Evolutionary conservation across 2,113 vertebrate species (phyloP), one percentile per base, ranked within the genome.

Genomic region (Ciconia boyciana): DNA sequence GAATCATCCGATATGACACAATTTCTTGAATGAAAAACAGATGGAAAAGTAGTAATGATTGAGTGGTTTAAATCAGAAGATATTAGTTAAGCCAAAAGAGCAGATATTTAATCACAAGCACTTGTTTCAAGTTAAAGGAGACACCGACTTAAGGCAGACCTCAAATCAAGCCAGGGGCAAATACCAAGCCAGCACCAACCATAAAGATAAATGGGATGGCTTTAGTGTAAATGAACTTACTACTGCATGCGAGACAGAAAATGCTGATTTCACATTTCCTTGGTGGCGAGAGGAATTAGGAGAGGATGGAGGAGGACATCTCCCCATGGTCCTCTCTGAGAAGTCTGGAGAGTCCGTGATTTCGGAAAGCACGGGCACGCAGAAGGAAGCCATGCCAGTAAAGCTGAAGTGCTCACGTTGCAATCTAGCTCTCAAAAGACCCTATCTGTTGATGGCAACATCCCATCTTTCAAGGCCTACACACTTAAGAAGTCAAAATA

Each of bases 21-120:
- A 80, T 68, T 94, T 78, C 57, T 70, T 95, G 92, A 96, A 95
- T 93, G 94, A 93, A 91, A 94, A 96, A 66, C 94, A 97, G 88
- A 96, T 89, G 94, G 94, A 89, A 92, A 94, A 95, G 55, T 48
- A 90, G 82, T 41, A 78, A 68, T 10, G 28, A 94, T 21, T 58
- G 84, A 93, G 83, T 65, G 77, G 48, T 70, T 96, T 81, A 74
- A 91, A 94, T 96, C 83, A 89, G 83, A 90, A 83, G 90, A 34
- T 60, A 86, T 44, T 12, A 89, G 77, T 79, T 34, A 90, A 87
- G 72, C 72, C 83, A 93, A 68, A 89, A 18, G 21, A 93, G 57
- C 43, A 83, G 83, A 62, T 68, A 75, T 29, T 78, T 60, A 71
- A 85, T 79, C 62, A 66, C 13, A 83, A 70, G 25, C 69, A 65